These are phyloP conservation scores for Tichodroma muraria DNA, from an alignment of 2,113 vertebrate genomes.

Conservation along the genomic window DNA sequence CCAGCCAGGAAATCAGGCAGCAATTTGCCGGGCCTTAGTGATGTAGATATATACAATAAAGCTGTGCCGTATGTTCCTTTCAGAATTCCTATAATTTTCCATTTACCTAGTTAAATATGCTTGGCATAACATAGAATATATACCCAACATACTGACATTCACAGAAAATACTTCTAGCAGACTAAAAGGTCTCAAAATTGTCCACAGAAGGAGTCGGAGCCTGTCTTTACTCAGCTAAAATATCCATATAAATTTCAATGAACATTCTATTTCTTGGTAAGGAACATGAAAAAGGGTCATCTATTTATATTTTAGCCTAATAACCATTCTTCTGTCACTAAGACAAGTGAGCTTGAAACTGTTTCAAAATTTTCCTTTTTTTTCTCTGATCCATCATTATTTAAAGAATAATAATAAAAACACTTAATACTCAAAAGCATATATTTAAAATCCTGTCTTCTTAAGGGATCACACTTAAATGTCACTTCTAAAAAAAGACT, in stretches of 20 bases:
- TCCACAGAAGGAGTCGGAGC: neutral
- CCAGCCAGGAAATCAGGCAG: neutral
- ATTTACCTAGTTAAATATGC: neutral
- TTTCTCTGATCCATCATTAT: neutral
- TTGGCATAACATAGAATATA: neutral
- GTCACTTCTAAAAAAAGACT: conserved; percentile 24
- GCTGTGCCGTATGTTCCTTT: neutral
- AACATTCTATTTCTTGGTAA: neutral
- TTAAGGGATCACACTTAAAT: conserved; percentile 31
- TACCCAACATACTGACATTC: neutral
- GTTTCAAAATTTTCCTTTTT: neutral
- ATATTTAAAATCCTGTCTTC: neutral
- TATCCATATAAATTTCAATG: neutral
- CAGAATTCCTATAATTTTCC: neutral
- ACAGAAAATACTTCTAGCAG: neutral
- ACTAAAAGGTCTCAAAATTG: neutral
- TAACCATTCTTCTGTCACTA: neutral
- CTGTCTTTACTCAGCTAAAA: neutral
- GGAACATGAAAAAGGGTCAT: neutral
- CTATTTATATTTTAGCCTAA: neutral
- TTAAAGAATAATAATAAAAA: conserved; percentile 23
- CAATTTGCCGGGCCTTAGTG: neutral
- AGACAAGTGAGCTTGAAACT: neutral
- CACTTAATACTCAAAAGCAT: neutral
- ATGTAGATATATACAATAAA: neutral